Evolutionary conservation across 2,113 vertebrate genomes (phyloP).

Genomic region (Meriones unguiculatus): DNA sequence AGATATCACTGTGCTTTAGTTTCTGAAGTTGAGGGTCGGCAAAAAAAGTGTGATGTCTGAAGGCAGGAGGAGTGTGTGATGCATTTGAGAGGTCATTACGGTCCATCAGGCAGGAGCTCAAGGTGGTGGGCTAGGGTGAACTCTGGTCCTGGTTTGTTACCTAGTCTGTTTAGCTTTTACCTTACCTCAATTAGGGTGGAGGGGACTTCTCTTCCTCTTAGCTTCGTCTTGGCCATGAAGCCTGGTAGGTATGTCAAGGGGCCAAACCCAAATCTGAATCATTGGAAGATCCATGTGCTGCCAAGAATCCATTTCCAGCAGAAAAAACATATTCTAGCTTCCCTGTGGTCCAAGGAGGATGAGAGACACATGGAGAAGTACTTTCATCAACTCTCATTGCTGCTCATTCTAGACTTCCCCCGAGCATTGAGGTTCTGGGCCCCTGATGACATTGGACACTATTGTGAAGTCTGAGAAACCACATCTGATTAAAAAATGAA

Average conservation of each 20-base stretch:
- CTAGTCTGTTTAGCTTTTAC: neutral
- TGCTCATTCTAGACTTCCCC: neutral
- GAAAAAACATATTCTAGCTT: neutral
- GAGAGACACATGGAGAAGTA: neutral
- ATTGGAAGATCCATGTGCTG: neutral
- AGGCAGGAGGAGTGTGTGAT: neutral
- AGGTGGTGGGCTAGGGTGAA: neutral
- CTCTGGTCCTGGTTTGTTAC: too few species aligned
- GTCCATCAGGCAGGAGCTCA: too few species aligned
- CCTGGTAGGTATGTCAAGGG: rapidly evolving
- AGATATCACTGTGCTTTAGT: neutral
- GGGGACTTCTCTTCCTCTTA: neutral
- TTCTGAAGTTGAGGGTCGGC: neutral
- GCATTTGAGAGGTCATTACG: neutral
- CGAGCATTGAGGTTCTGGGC: neutral
- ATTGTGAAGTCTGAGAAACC: neutral
- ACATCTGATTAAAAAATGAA: neutral
- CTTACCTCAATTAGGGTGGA: neutral
- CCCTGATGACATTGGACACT: neutral
- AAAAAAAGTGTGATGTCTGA: neutral
- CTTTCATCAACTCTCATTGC: neutral
- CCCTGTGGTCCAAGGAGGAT: neutral
- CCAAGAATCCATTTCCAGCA: neutral
- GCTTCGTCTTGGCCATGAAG: neutral
- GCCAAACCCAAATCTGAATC: neutral